Base-by-base conservation (phyloP, 2,888 invertebrate species). In the Phalangium opilio region DNA sequence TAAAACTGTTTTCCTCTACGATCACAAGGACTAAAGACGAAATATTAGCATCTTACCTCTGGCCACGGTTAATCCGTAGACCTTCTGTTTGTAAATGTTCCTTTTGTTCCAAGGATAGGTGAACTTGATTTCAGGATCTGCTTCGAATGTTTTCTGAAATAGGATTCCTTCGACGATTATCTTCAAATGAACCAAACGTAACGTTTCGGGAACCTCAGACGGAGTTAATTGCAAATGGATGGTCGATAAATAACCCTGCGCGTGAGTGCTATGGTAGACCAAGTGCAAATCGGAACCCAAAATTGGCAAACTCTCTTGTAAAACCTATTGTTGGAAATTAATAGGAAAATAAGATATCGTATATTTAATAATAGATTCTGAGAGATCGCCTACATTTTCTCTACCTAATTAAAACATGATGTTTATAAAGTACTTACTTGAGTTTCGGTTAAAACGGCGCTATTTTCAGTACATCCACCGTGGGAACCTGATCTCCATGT, bases 101-200 rank as follows among this genome's bases (percentile, higher is more conserved):
- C 87, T 70, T 49, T 93, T 76, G 64, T 96, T 91, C 98, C 98
- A 98, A 0, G 91, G 83, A 62, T 91, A 98, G 0, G 90, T 93
- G 67, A 89, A 93, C 63, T 91, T 93, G 55, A 98, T 87, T 33
- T 87, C 81, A 0, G 93, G 89, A 67, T 93, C 93, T 0, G 96
- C 93, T 68, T 95, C 95, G 63, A 96, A 93, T 0, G 78, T 78
- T 63, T 85, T 84, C 63, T 90, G 86, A 63, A 90, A 87, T 2
- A 89, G 73, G 48, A 90, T 86, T 10, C 96, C 96, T 68, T 95
- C 93, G 57, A 91, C 86, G 2, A 87, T 85, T 50, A 98, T 90
- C 47, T 83, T 74, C 44, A 96, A 69, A 64, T 93, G 89, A 46
- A 98, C 89, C n/a, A 86, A 70, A 50, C 81, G 81, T 38, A 93